Base-by-base conservation (phyloP, 92 coral and sea anemone genomes). In the Hydrozoanthus gracilis region DNA sequence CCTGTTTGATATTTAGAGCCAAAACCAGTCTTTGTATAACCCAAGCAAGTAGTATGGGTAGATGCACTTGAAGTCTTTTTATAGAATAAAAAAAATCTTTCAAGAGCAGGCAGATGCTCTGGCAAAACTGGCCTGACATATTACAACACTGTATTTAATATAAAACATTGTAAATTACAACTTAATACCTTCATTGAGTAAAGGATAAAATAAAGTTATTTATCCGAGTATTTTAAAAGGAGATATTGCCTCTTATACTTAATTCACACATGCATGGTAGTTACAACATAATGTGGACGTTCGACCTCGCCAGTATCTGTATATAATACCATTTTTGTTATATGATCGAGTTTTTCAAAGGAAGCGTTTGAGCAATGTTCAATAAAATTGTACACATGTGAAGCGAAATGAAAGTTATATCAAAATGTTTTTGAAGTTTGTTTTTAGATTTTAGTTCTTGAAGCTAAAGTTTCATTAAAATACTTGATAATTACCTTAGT, bases 171-270 rank as follows among this genome's bases (percentile, higher is more conserved):
- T 64, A 64, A 48, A 80, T 48, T 80, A 79, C 73, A 8, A 76
- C 48, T 17, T 65, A 68, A 27, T 80, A 60, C 62, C 66, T 79
- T 80, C 47, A 61, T 79, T 55, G 11, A 12, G 27, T 47, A 79
- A 44, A 51, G 58, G 74, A 65, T 65, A 80, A 64, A 47, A 65
- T 46, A 64, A 62, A 58, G 71, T 44, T 78, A 78, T 78, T 78
- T 78, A 78, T 56, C 17, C 67, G 44, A 16, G 69, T 12, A 15
- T 78, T 78, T 78, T 78, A 74, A 74, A 74, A 0, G 61, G 58
- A 48, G 27, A 14, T 74, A 48, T 39, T 74, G 46, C 79, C 68
- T 27, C 52, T 14, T 17, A 44, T n/a, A 14, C 45, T 17, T 44
- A 60, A 39, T 44, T 20, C 20, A 16, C 69, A 56, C 47, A 20